Evolutionary conservation across 2,113 vertebrate genomes (phyloP).

Genomic region (Antidorcas marsupialis): DNA sequence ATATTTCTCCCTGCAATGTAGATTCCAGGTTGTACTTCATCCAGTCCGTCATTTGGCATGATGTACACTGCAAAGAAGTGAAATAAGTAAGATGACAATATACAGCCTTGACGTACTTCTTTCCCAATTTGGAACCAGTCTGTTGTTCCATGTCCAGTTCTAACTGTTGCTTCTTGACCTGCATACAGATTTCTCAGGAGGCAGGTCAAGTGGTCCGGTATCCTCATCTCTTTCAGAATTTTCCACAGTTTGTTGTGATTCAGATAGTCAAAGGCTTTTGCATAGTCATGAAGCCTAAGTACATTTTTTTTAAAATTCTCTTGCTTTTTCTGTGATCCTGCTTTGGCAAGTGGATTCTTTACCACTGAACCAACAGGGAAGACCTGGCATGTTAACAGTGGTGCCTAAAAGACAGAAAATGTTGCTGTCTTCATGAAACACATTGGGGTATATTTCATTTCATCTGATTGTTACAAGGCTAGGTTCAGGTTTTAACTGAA

Average conservation of each 20-base stretch:
- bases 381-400: not conserved
- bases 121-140: not conserved
- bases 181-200: not conserved
- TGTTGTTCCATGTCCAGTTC: not conserved
- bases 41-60: fast-evolving
- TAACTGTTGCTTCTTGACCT: not conserved
- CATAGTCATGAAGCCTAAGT: not conserved
- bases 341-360: not conserved
- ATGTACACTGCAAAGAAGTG: not conserved
- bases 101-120: not conserved
- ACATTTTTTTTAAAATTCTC: not conserved
- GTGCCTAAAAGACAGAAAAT: not conserved
- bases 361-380: not conserved
- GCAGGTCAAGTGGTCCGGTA: not conserved
- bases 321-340: not conserved
- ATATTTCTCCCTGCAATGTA: not conserved
- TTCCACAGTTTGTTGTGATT: not conserved
- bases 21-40: not conserved
- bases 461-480: not conserved
- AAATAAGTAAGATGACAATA: not conserved
- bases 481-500: slow-evolving; percentile 21
- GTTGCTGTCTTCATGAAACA: not conserved
- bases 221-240: not conserved
- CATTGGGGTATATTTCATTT: not conserved
- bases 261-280: not conserved